Percentiles rank a stretch among this genome's conserved stretches.
phyloP scores from a whole-genome alignment of 2,888 invertebrate genomes.

The Apotomis capreana region DNA sequence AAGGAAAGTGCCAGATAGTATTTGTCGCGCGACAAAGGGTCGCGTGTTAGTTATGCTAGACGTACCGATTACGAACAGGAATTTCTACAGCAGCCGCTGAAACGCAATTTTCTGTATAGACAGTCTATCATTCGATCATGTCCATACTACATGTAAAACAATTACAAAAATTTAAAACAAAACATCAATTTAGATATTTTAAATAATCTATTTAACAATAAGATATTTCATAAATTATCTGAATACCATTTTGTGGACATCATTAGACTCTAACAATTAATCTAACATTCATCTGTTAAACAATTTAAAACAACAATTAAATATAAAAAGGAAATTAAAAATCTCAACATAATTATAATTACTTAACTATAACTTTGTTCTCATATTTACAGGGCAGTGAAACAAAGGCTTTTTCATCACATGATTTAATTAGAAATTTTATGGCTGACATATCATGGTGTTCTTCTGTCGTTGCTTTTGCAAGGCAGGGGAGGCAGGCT shows the following conservation, averaged over 20 bases:
- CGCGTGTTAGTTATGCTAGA: no score
- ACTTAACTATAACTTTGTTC: slow-evolving; percentile 36
- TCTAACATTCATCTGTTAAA: slow-evolving; percentile 21
- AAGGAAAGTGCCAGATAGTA: no score
- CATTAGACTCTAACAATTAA: slow-evolving; percentile 14
- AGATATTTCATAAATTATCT: slow-evolving; percentile 16
- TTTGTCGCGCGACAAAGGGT: no score
- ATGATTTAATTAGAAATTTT: slow-evolving; percentile 57
- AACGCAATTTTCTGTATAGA: no score
- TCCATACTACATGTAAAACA: slow-evolving; percentile 11
- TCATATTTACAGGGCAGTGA: slow-evolving; percentile 44
- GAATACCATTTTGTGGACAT: slow-evolving; percentile 24
- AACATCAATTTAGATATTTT: slow-evolving; percentile 24
- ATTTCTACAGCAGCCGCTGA: no score
- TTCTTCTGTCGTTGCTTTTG: slow-evolving; percentile 53
- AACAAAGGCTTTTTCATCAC: slow-evolving; percentile 40
- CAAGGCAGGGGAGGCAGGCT: slow-evolving; percentile 70
- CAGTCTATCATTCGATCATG: no score
- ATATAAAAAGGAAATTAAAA: slow-evolving; percentile 35
- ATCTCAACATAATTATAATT: slow-evolving; percentile 38
- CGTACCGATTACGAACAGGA: no score
- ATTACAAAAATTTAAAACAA: slow-evolving; percentile 17
- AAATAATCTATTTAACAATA: slow-evolving; percentile 20
- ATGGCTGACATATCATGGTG: slow-evolving; percentile 50
- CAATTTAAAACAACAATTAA: slow-evolving; percentile 22